Evolutionary conservation across 2,797 vertebrate species (phyloP).

Genomic region (Gadopsis marmoratus): DNA sequence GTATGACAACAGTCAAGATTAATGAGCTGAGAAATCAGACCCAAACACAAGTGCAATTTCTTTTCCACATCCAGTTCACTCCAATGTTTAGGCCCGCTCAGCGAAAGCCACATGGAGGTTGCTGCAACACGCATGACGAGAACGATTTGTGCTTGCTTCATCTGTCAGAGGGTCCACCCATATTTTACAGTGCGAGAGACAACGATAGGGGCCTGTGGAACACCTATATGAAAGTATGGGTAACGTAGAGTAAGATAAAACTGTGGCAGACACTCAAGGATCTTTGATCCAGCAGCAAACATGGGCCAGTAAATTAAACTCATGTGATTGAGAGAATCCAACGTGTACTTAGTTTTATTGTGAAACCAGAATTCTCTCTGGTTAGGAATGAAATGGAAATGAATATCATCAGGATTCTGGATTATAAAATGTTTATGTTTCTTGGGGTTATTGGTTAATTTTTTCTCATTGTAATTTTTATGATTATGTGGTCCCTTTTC

Average conservation of each 20-base stretch:
- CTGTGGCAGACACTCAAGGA: neutral
- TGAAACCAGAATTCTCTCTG: neutral
- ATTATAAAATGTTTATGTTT: neutral
- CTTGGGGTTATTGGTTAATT: neutral
- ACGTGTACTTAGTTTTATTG: neutral
- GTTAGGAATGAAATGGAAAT: neutral
- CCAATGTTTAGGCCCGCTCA: conserved; percentile 57
- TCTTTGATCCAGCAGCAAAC: neutral
- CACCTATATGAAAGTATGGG: conserved; percentile 24
- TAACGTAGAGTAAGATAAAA: conserved; percentile 14
- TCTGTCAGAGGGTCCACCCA: conserved; percentile 67
- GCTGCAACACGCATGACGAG: conserved; percentile 63
- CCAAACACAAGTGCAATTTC: conserved; percentile 61
- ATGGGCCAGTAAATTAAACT: neutral
- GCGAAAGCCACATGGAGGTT: conserved; percentile 57
- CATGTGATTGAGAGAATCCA: neutral
- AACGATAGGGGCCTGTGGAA: conserved; percentile 50
- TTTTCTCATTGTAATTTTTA: neutral
- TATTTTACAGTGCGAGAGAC: conserved; percentile 54
- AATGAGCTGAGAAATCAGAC: conserved; percentile 79
- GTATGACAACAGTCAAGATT: conserved; percentile 70
- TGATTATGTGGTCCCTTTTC: neutral
- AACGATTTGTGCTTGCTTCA: conserved; percentile 65
- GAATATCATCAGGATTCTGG: neutral
- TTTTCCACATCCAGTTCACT: conserved; percentile 46